Evolutionary conservation across 35 echinoderm and acorn worm species (phyloP).

Genomic region (Apostichopus californicus): DNA sequence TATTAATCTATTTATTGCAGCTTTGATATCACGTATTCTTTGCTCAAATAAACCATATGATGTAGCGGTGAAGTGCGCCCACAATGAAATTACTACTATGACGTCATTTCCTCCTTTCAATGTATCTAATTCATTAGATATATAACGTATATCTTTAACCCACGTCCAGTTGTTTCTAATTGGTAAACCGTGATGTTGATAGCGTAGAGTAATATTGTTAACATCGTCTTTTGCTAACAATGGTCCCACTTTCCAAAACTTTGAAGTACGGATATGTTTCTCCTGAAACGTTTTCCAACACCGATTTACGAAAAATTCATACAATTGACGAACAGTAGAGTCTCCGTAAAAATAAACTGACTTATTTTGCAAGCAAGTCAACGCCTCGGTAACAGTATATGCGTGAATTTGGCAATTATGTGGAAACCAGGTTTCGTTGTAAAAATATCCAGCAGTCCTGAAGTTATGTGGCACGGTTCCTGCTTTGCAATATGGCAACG

Average conservation of each 20-base stretch:
- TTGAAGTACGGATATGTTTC: constrained; percentile 16
- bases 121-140: constrained; percentile 15
- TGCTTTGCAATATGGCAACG: background rate
- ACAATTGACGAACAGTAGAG: constrained; percentile 36
- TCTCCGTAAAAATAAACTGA: constrained; percentile 36
- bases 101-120: constrained; percentile 15
- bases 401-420: constrained; percentile 25
- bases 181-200: constrained; percentile 47
- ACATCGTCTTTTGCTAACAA: constrained; percentile 8
- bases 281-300: constrained; percentile 23
- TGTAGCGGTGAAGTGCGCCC: constrained; percentile 43
- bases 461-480: background rate
- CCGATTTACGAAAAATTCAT: constrained; percentile 30
- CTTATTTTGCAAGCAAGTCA: constrained; percentile 31
- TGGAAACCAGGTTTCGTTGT: constrained; percentile 45
- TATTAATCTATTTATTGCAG: background rate
- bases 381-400: constrained; percentile 10
- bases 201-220: constrained; percentile 4
- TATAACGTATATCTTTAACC: constrained; percentile 34
- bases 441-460: constrained; percentile 27
- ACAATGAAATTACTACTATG: constrained; percentile 19
- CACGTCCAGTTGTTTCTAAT: constrained; percentile 43
- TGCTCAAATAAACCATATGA: constrained; percentile 28
- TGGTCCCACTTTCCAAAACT: constrained; percentile 35
- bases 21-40: constrained; percentile 2